Evolutionary conservation across 2,797 vertebrate species (phyloP), one percentile per base, ranked within the genome.

Genomic region (Chiroxiphia lanceolata): DNA sequence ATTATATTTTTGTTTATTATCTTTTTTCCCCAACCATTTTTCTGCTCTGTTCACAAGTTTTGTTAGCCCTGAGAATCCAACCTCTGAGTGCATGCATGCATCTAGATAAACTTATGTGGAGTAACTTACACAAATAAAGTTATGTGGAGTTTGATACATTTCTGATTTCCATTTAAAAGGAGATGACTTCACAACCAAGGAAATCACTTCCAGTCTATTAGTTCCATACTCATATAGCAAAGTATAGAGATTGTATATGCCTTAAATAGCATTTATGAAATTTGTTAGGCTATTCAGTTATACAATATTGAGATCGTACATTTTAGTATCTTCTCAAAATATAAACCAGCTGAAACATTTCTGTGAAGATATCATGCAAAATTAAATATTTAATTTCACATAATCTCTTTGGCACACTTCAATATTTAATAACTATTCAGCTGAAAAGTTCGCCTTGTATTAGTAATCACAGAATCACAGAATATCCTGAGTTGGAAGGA

Each of bases 381-480:
- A 90, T 76, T 93, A 95, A 96, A 92, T 87, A 92, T 71, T 91
- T 82, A 84, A 93, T 93, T 96, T 84, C 18, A 12, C 44, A 77
- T 83, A 92, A 57, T 94, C 91, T 74, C 64, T 88, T 90, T 64
- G 45, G 74, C 94, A 95, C 81, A 79, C 77, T 94, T 93, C 64
- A 94, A 91, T 95, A 95, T 84, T 96, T 93, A 95, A 70, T 95
- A 91, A 93, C 68, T 77, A 48, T 71, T 88, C 59, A 63, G 76
- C 29, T 93, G 67, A 63, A 90, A 93, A n/a, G n/a, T 61, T 81
- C 69, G 84, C 63, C 44, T 80, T 72, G 17, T 76, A 69, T 57
- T 64, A 86, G 64, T 69, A 93, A 92, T 26, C 44, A 65, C 12
- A 26, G 64, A 47, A 67, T 34, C 33, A 34, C 33, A 47, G 33